Percentiles rank a stretch among this genome's conserved stretches.
phyloP scores from a whole-genome alignment of 2,888 invertebrate species.

The Cotesia congregata region DNA sequence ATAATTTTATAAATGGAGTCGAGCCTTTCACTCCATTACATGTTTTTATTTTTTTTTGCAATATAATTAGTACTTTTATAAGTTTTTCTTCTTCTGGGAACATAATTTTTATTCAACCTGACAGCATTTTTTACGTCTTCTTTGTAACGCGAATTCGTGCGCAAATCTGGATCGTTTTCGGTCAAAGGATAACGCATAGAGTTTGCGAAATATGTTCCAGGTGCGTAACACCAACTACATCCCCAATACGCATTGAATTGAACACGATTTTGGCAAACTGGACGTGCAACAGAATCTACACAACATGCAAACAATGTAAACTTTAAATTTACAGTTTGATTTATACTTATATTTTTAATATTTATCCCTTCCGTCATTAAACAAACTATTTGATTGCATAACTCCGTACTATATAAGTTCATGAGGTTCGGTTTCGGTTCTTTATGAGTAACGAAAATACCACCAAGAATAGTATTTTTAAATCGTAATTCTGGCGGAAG shows the following conservation, averaged over 20 bases:
- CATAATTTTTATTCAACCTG: no score
- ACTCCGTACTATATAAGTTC: conserved; percentile 41
- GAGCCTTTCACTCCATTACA: no score
- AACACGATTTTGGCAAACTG: conserved; percentile 42
- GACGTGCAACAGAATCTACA: conserved; percentile 43
- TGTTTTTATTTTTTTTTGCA: no score
- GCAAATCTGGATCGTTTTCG: neutral
- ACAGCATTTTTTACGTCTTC: neutral
- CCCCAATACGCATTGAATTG: conserved; percentile 45
- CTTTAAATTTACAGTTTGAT: conserved; percentile 36
- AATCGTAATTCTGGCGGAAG: conserved; percentile 42
- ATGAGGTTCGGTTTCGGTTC: conserved; percentile 44
- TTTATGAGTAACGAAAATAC: conserved; percentile 38
- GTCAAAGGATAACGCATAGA: conserved; percentile 14
- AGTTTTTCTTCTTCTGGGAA: no score
- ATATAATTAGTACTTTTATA: no score
- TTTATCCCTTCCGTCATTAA: conserved; percentile 40
- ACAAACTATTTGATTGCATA: conserved; percentile 29
- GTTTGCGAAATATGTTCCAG: conserved; percentile 27
- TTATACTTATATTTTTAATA: conserved; percentile 16
- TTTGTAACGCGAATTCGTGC: neutral
- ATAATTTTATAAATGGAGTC: no score
- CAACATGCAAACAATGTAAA: conserved; percentile 39
- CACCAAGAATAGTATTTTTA: conserved; percentile 40
- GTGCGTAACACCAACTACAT: conserved; percentile 46